A percentile compares a stretch with the other conserved stretches of the same genome.
Evolutionary conservation across 1,140 invertebrate genomes (phyloP).

Genomic region (Reticulitermes speratus): DNA sequence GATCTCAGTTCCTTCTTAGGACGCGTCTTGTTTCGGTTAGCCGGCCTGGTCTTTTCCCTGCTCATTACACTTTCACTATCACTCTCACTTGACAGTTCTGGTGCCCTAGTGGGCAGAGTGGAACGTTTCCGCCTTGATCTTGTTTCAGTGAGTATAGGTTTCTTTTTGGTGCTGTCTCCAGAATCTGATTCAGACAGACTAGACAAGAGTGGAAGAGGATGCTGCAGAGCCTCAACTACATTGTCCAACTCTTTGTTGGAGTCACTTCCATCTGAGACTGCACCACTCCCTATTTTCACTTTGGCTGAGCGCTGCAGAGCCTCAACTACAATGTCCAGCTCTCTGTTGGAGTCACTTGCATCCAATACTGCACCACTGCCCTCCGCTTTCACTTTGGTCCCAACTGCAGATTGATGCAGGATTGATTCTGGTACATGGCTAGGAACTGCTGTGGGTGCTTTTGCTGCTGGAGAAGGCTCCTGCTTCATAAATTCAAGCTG

Average conservation of each 20-base stretch:
- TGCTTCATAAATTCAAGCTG: not conserved
- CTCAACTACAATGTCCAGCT: conserved; percentile 15
- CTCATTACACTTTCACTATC: not conserved
- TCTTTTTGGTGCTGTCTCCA: conserved; percentile 42
- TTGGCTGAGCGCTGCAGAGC: conserved; percentile 1
- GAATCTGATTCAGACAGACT: conserved; percentile 44
- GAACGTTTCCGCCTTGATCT: not conserved
- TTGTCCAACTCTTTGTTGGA: conserved; percentile 5
- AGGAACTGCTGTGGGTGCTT: not conserved
- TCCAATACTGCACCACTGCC: not conserved
- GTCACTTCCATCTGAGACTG: conserved; percentile 24
- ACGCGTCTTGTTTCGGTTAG: conserved; percentile 31
- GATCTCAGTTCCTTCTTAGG: not conserved
- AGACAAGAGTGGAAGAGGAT: conserved; percentile 39
- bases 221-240: conserved; percentile 22
- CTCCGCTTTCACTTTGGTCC: not conserved
- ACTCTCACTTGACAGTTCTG: not conserved
- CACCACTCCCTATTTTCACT: not conserved
- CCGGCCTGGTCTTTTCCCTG: conserved; percentile 38
- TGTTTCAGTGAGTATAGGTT: not conserved
- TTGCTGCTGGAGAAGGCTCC: not conserved
- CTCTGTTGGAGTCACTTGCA: conserved; percentile 20
- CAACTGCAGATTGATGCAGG: not conserved
- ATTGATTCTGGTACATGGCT: not conserved
- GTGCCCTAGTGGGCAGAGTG: not conserved